Evolutionary conservation across 2,888 invertebrate genomes (phyloP), one percentile per base, ranked within the genome.

Genomic region (Phalangium opilio): DNA sequence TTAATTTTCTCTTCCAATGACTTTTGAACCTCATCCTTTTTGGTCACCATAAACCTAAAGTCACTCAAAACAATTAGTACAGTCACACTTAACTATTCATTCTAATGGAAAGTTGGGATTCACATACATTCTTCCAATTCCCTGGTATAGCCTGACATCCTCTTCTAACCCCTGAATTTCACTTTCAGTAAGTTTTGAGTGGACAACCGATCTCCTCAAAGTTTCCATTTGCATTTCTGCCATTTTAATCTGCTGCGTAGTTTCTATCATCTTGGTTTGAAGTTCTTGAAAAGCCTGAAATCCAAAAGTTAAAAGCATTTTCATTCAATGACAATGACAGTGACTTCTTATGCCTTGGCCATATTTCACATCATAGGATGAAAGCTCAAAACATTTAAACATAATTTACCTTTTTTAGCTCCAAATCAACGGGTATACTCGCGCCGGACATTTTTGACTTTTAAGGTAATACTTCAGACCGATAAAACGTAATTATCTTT

Each of bases 251-350:
- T 85, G 83, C 63, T 83, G 81, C 54, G 75, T 75, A 1, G 85
- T 83, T 60, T 82, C 81, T 20, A 82, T 71, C 75, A 82, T 79
- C 68, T 85, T 85, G 11, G 76, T 72, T 63, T 86, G 85, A 45
- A 87, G 69, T 59, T 86, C 84, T 45, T 75, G 69, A 63, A 89
- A 86, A 40, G 52, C 52, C 50, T 52, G 40, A n/a, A 8, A 27
- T 27, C n/a, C n/a, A n/a, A n/a, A 27, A 27, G 8, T 27, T 7
- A 27, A 27, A 27, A 27, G n/a, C n/a, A n/a, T n/a, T n/a, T n/a
- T n/a, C n/a, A n/a, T n/a, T n/a, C n/a, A 27, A 27, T 7, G 27
- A 8, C 27, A 8, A 7, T 27, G 27, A 7, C 27, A 27, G 8
- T 27, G 8, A 27, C 27, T 27, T 8, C 5, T 27, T 27, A 27